Conservation (phyloP, 2,888 invertebrate genomes). For the Pelosia muscerda region DNA sequence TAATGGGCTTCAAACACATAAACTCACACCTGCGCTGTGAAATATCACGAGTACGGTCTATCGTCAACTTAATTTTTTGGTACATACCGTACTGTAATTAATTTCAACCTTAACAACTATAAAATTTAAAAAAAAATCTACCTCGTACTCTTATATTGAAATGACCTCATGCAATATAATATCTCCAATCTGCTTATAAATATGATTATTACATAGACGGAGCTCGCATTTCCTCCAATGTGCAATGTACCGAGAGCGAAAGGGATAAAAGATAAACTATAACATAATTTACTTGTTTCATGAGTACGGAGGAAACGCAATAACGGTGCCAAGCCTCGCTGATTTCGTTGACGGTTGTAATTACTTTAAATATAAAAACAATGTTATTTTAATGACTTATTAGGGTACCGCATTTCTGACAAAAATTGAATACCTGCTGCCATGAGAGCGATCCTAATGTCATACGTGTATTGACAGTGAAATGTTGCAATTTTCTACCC, state of each 20-base stretch:
- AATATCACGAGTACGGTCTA: background rate
- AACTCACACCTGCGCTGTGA: background rate
- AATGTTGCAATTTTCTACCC: too few relatives aligned
- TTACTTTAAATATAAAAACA: slow-evolving; percentile 12
- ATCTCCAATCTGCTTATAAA: background rate
- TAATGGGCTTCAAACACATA: background rate
- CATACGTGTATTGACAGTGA: too few relatives aligned
- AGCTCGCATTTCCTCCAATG: background rate
- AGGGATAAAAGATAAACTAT: slow-evolving; percentile 4
- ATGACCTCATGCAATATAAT: background rate
- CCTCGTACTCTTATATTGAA: background rate
- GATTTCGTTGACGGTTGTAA: slow-evolving; percentile 14
- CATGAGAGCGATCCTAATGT: background rate
- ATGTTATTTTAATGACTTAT: slow-evolving; percentile 7
- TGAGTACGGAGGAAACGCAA: background rate
- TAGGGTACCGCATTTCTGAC: background rate
- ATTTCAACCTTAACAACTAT: too few relatives aligned
- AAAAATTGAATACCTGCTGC: background rate
- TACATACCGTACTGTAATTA: background rate
- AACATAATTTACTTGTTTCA: background rate
- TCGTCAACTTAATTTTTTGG: background rate
- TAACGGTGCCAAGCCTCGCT: slow-evolving; percentile 39
- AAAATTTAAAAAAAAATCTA: background rate
- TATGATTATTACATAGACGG: background rate
- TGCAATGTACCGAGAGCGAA: background rate